Conservation (phyloP, 2,113 vertebrate species). For the Mesocricetus auratus region DNA sequence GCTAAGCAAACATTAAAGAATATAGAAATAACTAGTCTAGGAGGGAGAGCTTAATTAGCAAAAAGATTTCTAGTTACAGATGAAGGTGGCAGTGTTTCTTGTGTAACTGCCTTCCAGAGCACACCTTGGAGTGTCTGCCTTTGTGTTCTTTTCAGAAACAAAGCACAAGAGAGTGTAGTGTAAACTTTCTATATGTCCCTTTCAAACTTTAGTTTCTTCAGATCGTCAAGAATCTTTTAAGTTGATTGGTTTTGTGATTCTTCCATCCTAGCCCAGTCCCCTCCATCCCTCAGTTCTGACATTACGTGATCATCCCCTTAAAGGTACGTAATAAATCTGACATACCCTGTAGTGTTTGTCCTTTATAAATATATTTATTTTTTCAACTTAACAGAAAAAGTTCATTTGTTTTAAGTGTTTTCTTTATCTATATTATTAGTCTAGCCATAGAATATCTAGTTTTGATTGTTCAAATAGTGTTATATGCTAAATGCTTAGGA, state of each 20-base stretch:
- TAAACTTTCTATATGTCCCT: neutral
- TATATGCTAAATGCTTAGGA: neutral
- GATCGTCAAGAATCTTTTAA: neutral
- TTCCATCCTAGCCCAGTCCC: neutral
- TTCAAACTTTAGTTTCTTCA: neutral
- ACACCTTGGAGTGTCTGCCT: neutral
- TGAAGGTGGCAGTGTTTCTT: neutral
- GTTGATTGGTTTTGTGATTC: neutral
- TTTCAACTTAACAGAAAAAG: neutral
- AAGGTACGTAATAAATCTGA: constrained; percentile 5
- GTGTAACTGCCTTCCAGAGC: neutral
- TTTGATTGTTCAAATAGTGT: neutral
- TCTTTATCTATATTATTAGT: neutral
- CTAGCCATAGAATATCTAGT: neutral
- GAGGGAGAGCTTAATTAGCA: constrained; percentile 2
- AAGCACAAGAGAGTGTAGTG: neutral
- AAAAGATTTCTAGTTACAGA: neutral
- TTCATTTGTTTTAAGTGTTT: neutral
- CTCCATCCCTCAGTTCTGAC: neutral
- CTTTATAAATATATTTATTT: neutral
- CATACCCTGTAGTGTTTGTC: neutral
- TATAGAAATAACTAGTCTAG: neutral
- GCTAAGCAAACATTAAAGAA: neutral
- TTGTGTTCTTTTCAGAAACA: neutral
- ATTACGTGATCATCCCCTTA: neutral